A percentile compares a stretch with the other conserved stretches of the same genome.
Evolutionary conservation across 2,113 vertebrate genomes (phyloP).

Genomic region (Mobula hypostoma): DNA sequence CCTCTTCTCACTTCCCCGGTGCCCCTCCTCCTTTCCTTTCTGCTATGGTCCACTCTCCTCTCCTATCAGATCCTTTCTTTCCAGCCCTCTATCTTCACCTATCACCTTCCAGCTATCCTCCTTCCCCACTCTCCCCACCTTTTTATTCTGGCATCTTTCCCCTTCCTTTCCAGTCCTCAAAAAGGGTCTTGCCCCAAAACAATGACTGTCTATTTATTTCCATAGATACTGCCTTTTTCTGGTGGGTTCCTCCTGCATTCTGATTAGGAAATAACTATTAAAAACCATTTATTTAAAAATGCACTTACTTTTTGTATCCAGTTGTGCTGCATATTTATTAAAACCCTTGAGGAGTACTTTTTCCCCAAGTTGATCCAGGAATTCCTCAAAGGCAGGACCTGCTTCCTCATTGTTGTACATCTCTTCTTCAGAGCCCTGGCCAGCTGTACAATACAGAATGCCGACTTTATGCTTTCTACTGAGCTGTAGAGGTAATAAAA

Average conservation of each 20-base stretch:
- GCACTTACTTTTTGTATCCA: slow-evolving; percentile 87
- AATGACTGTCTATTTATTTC: too few species aligned
- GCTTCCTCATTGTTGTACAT: slow-evolving; percentile 97
- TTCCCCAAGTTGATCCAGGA: slow-evolving; percentile 78
- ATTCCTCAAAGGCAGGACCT: slow-evolving; percentile 71
- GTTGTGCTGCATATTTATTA: slow-evolving; percentile 80
- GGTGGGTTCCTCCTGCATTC: neutral
- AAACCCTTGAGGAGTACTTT: slow-evolving; percentile 75
- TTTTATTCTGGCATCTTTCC: too few species aligned
- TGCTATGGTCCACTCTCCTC: too few species aligned
- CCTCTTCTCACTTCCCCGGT: too few species aligned
- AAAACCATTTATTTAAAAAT: neutral
- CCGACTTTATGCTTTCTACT: slow-evolving; percentile 89
- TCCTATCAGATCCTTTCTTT: too few species aligned
- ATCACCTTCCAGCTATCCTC: too few species aligned
- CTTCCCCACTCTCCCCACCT: too few species aligned
- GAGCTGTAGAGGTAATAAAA: slow-evolving; percentile 54
- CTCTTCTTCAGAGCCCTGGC: slow-evolving; percentile 92
- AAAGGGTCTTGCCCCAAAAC: too few species aligned
- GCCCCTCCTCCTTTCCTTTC: too few species aligned
- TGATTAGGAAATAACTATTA: neutral
- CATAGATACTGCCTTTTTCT: too few species aligned
- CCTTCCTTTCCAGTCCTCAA: too few species aligned
- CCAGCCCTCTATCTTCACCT: too few species aligned
- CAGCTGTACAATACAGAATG: slow-evolving; percentile 80